Evolutionary conservation across 2,888 invertebrate genomes (phyloP), one percentile per base, ranked within the genome.

Genomic region (Craniophora ligustri): DNA sequence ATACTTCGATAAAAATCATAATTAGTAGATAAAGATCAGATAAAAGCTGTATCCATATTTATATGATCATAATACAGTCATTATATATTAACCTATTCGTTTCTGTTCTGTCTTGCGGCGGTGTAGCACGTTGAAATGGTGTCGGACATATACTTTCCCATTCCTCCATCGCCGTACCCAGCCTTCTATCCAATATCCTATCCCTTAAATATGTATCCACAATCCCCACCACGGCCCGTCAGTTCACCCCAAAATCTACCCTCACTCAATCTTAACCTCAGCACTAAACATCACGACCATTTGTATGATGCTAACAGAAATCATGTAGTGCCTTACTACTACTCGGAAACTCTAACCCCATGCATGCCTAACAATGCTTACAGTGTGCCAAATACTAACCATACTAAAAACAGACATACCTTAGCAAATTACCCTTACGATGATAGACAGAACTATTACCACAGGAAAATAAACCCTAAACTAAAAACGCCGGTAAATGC

Each of bases 81-180:
- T 75, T 67, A 70, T 76, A 64, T 84, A 91, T 91, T 92, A 92
- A 92, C 90, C 82, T 78, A 83, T 84, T 84, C 88, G 80, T 92
- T 92, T 92, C 88, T 92, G 85, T 93, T 91, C 91, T 91, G 85
- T 89, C 89, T 91, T 86, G 87, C 91, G 88, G 89, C 88, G 88
- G 89, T 93, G 92, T 94, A 95, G 96, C 96, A 95, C 91, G 94
- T 95, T 94, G 96, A 96, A 94, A 95, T 96, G 94, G 95, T 95
- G 94, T 95, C 96, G 94, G 96, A 96, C 91, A 94, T 96, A 86
- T 96, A 95, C 92, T 95, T 95, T 78, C 95, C 95, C 15, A 87
- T 93, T 67, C 90, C 92, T 15, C 88, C 91, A 35, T 90, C 92
- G 62, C 87, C 90, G 0, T 90, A 89, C 77, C 89, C 93, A 39